These are phyloP conservation scores for Stegastes partitus DNA, from an alignment of 2,113 vertebrate species.

Conservation along the genomic window DNA sequence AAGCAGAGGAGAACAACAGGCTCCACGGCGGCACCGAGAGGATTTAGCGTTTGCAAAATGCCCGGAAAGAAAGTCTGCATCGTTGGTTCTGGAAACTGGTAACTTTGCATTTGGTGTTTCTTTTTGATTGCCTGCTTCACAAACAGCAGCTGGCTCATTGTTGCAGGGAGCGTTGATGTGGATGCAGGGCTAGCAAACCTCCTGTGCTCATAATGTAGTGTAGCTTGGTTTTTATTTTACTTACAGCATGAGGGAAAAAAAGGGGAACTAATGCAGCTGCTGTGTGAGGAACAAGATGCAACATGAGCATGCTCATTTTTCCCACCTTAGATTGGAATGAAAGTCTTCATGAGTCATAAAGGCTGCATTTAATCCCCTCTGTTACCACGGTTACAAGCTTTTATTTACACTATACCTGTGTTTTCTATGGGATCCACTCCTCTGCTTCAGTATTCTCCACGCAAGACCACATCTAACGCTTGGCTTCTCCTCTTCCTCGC, in stretches of 20 bases:
- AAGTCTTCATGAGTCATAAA: background rate
- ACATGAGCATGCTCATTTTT: background rate
- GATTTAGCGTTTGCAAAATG: conserved; percentile 58
- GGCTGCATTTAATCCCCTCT: background rate
- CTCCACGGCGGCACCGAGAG: background rate
- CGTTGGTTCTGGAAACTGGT: conserved; percentile 91
- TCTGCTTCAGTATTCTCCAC: background rate
- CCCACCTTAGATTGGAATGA: background rate
- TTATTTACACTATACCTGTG: background rate
- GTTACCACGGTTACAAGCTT: background rate
- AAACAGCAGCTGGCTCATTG: background rate
- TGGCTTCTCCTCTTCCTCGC: background rate
- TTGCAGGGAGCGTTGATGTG: background rate
- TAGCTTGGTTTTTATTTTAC: background rate
- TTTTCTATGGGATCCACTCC: background rate
- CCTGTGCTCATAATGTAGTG: conserved; percentile 3
- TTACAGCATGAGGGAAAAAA: background rate
- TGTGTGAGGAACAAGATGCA: background rate
- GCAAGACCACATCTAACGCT: no score
- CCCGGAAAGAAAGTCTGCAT: conserved; percentile 85
- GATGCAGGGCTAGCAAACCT: conserved; percentile 7
- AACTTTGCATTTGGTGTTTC: conserved; percentile 7
- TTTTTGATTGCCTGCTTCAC: background rate
- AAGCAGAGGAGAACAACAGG: background rate
- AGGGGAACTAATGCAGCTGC: no score